phyloP scores from a whole-genome alignment of 2,113 vertebrate genomes.

The Thryonomys swinderianus region DNA sequence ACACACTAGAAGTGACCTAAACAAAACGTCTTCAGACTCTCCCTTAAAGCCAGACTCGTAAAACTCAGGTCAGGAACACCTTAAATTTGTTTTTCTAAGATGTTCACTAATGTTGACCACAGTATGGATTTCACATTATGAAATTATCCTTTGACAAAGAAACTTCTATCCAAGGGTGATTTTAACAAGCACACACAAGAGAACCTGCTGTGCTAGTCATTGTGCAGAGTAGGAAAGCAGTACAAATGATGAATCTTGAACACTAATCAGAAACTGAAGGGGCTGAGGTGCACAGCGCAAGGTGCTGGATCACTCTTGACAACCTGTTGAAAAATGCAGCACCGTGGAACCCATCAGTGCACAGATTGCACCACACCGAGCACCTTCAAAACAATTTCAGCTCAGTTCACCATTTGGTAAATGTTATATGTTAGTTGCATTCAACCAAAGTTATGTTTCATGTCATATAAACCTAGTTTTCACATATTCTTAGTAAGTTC shows the following conservation, averaged over 20 bases:
- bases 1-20: constrained; percentile 7
- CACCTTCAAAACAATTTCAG: constrained; percentile 32
- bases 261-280: background rate
- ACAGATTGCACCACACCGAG: background rate
- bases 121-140: background rate
- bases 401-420: constrained; percentile 28
- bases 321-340: background rate
- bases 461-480: constrained; percentile 41
- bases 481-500: constrained; percentile 22
- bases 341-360: background rate
- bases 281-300: background rate
- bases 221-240: constrained; percentile 9
- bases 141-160: constrained; percentile 28
- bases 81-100: background rate
- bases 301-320: background rate
- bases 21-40: background rate
- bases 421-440: constrained; percentile 28
- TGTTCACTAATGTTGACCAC: background rate
- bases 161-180: background rate
- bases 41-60: constrained; percentile 15
- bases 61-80: background rate
- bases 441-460: background rate
- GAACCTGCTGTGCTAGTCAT: background rate
- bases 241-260: background rate
- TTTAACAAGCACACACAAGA: background rate